Evolutionary conservation across 2,888 invertebrate species (phyloP), one percentile per base, ranked within the genome.

Genomic region (Alcis repandata): DNA sequence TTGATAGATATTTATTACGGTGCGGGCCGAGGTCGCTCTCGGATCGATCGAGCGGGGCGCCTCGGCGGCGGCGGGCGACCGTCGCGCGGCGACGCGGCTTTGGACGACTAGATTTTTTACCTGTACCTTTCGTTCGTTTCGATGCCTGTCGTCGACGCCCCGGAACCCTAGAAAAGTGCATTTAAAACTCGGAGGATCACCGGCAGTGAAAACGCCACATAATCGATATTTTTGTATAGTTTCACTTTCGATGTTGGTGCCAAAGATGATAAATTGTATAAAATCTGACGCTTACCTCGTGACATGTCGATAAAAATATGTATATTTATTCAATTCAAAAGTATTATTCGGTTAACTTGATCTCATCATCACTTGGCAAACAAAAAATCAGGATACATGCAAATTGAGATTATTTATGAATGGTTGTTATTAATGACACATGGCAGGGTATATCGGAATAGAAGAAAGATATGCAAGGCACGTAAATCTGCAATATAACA

Each of bases 1-100:
- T 89, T 89, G 87, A 88, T 89, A 89, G 88, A 89, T 90, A 87
- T 90, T 89, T 89, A 89, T 90, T 85, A 84, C 79, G 84, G 80
- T 86, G 84, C 82, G 79, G 83, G 84, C 80, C 83, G 83, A 84
- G 86, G 82, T 86, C 82, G 83, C 85, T 84, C 36, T 83, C 83
- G 81, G 85, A 84, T 84, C 81, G 85, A 17, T n/a, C 77, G 78
- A 79, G 71, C 80, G 79, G 6, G 45, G 17, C 6, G 17, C 76
- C 79, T 80, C 82, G 82, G 75, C 20, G 49, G 17, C 32, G 49
- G 6, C 49, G 32, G 49, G 51, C 33, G 36, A 10, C 20, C 57
- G 33, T 8, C 56, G 60, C 13, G 15, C 49, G 59, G 62, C 59
- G 63, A 58, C 62, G 58, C 51, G 61, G 54, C 69, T 73, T 69